Base-by-base conservation (phyloP, 2,797 vertebrate genomes). In the Nannoperca obscura region DNA sequence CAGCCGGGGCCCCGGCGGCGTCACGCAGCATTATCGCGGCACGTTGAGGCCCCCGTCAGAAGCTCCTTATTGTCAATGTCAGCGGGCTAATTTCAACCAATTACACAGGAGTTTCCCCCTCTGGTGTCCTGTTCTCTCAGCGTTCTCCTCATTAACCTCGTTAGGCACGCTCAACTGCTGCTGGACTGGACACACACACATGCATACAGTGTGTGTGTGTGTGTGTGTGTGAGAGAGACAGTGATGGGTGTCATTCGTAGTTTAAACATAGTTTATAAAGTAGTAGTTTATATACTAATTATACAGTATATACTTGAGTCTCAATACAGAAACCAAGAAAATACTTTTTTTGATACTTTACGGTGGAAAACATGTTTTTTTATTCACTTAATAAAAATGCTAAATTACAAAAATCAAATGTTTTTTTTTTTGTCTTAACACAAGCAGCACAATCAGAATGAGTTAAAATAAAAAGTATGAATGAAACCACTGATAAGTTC, bases 41-140 rank as follows among this genome's bases (percentile, higher is more conserved):
- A 74, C 81, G 59, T 2, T 20, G 32, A 70, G 67, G 64, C 81
- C 62, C 86, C 83, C 76, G 61, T 88, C 88, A 88, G 89, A 88
- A 94, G 92, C 93, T 85, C 87, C 92, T 93, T 91, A 90, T 69
- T 92, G 91, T 94, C 92, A 93, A 90, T 82, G 93, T 93, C 92
- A 92, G 83, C 54, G 11, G 87, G 84, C 91, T 94, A 82, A 94
- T 94, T 94, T 94, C 88, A 85, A 89, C 92, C 93, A 91, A 92
- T 93, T 95, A 92, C 86, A 82, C 76, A 78, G 80, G 75, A 85
- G 72, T 72, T 81, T 38, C 17, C 22, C 67, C 58, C 52, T 50
- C 19, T 76, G 81, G 73, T 72, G 70, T 65, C 65, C 53, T 79
- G 68, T 81, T 88, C 76, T 79, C 81, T 84, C 83, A 85, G 83